Evolutionary conservation across 1,140 invertebrate species (phyloP), one percentile per base, ranked within the genome.

Genomic region (Papilio glaucus): DNA sequence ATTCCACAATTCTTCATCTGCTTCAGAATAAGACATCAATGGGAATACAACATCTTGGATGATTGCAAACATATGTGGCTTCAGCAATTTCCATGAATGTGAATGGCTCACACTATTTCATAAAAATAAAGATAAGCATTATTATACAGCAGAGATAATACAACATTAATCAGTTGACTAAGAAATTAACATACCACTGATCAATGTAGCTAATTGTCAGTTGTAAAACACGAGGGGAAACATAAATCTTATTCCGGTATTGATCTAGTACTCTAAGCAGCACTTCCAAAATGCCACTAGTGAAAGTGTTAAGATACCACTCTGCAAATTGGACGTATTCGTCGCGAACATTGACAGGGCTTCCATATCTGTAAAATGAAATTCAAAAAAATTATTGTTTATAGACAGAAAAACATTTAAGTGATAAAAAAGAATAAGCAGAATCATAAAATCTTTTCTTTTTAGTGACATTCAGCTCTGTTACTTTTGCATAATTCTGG

Each of bases 21-120:
- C 94, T 65, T 98, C 96, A 21, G 97, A 98, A 91, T 99, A 98
- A 77, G 98, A 99, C 95, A 99, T 96, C 37, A 99, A 94, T 0
- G 98, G 99, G 86, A 99, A 99, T n/a, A 99, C 94, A 15, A 99
- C 97, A 85, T 98, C 97, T 89, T 97, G 96, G 76, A 99, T 96
- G 71, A 99, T 97, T 38, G 96, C 95, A 77, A 97, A 95, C 95
- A 98, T 97, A 87, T 99, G 98, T 13, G 97, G 97, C 88, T 99
- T 99, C 62, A 99, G 95, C 77, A 98, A 95, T 89, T 98, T 99
- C 99, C 99, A 99, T 0, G 98, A 98, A 83, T 96, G 96, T 1
- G 97, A 96, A 93, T 99, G 98, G 73, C 95, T 96, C 24, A 96
- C 95, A 79, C 96, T 97, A 77, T 18, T 87, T 87, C 77, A 77